Evolutionary conservation across 2,888 invertebrate genomes (phyloP).

Genomic region (Chloroclysta siterata): DNA sequence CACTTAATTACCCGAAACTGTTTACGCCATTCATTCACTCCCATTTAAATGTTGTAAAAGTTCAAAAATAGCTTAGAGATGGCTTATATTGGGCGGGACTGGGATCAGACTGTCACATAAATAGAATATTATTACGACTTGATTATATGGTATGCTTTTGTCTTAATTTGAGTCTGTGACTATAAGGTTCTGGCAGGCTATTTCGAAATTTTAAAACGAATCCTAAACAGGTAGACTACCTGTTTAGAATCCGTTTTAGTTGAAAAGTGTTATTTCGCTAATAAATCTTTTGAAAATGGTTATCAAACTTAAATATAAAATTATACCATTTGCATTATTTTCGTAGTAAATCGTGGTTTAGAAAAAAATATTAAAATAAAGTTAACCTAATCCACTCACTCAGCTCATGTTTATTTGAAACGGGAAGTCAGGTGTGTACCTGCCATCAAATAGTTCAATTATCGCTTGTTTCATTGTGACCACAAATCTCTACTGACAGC

Average conservation of each 20-base stretch:
- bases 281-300: too few species aligned
- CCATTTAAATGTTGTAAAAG: slow-evolving; percentile 65
- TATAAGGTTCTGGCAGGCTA: neutral
- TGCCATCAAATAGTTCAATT: slow-evolving; percentile 34
- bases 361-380: too few species aligned
- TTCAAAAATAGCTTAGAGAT: slow-evolving; percentile 59
- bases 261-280: too few species aligned
- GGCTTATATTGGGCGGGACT: slow-evolving; percentile 42
- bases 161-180: neutral
- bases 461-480: slow-evolving; percentile 45
- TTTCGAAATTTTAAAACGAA: neutral
- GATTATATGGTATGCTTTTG: slow-evolving; percentile 3
- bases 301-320: too few species aligned
- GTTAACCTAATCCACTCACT: neutral
- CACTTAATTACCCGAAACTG: slow-evolving; percentile 70
- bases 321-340: too few species aligned
- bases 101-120: slow-evolving; percentile 14
- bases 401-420: neutral
- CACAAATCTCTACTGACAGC: slow-evolving; percentile 49
- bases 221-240: too few species aligned
- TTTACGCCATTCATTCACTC: slow-evolving; percentile 60
- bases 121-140: slow-evolving; percentile 21
- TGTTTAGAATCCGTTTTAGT: neutral
- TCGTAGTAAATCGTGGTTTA: too few species aligned
- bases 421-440: slow-evolving; percentile 12